Base-by-base conservation (phyloP, 2,113 vertebrate genomes). In the Corythaixoides concolor region DNA sequence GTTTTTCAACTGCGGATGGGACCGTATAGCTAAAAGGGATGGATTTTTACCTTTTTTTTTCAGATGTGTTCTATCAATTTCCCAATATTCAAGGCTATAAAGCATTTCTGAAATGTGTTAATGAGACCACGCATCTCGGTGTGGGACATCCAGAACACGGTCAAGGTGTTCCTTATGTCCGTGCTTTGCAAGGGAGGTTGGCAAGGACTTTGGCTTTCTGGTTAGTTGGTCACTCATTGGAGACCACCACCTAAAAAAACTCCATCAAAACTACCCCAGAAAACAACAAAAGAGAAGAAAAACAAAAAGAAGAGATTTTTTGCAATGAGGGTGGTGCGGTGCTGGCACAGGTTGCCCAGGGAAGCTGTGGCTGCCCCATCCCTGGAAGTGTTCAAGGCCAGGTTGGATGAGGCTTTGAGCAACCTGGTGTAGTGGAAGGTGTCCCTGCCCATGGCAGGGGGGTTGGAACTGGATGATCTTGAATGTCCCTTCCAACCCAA, bases 1-100 rank as follows among this genome's bases (percentile, higher is more conserved):
- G 88, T 89, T 97, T 96, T 96, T n/a, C 85, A 80, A 35, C 74
- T 7, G 39, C 8, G 77, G 77, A 26, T 41, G 37, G 72, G 58
- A 60, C 58, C 56, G 8, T 60, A 35, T 8, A 21, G 74, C 72
- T 88, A 6, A 82, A 77, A 90, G 58, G 63, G 41, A 49, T 3
- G 73, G 70, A 3, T 18, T 76, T 81, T 17, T 75, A 4, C 41
- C 12, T 22, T 70, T 55, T 35, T 66, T 62, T 26, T 27, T 58
- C 9, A n/a, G 45, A 3, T 22, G 43, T 41, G 19, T 93, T 77
- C 45, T 43, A 13, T 13, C 8, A 0, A 11, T 84, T 89, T 55
- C 21, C 15, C 2, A 0, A 5, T 76, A 14, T 33, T 49, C 21
- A 6, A 11, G 27, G 22, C 18, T 41, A 10, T 28, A 12, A 72